Conservation (phyloP, 2,797 vertebrate species). For the Spinibarbus caldwelli region DNA sequence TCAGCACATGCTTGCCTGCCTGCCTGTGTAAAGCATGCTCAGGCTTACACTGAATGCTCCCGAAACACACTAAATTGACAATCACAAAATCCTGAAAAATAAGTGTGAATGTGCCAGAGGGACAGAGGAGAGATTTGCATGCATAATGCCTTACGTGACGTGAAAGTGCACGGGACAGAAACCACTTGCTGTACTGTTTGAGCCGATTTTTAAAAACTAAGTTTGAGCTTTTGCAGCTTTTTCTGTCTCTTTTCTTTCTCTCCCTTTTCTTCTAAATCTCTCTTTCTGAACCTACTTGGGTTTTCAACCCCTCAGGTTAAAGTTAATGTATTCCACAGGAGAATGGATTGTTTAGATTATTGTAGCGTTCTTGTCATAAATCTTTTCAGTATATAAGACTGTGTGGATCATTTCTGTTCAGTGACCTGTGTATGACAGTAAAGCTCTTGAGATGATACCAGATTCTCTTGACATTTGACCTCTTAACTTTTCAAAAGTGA, state of each 20-base stretch:
- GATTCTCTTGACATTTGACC: slow-evolving; percentile 56
- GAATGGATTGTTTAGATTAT: neutral
- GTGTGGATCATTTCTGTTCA: slow-evolving; percentile 13
- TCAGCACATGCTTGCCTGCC: slow-evolving; percentile 39
- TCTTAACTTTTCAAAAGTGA: slow-evolving; percentile 49
- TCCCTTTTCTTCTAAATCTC: neutral
- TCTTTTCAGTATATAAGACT: neutral
- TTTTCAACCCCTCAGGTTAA: slow-evolving; percentile 30
- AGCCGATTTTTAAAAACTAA: slow-evolving; percentile 57
- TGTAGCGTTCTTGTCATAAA: neutral
- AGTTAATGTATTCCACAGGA: neutral
- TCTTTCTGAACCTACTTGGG: neutral
- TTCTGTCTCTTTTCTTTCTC: slow-evolving; percentile 60
- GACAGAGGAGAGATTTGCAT: slow-evolving; percentile 33
- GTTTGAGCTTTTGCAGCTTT: slow-evolving; percentile 54
- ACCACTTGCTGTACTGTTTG: neutral
- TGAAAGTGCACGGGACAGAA: slow-evolving; percentile 18
- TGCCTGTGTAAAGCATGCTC: slow-evolving; percentile 56
- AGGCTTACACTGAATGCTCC: slow-evolving; percentile 40
- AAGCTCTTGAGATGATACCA: slow-evolving; percentile 41
- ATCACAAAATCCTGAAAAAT: slow-evolving; percentile 1
- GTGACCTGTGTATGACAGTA: neutral
- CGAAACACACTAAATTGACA: slow-evolving; percentile 28
- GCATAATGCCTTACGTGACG: neutral
- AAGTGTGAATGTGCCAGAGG: neutral